phyloP scores from a whole-genome alignment of 2,113 vertebrate genomes.

The Chaenocephalus aceratus region DNA sequence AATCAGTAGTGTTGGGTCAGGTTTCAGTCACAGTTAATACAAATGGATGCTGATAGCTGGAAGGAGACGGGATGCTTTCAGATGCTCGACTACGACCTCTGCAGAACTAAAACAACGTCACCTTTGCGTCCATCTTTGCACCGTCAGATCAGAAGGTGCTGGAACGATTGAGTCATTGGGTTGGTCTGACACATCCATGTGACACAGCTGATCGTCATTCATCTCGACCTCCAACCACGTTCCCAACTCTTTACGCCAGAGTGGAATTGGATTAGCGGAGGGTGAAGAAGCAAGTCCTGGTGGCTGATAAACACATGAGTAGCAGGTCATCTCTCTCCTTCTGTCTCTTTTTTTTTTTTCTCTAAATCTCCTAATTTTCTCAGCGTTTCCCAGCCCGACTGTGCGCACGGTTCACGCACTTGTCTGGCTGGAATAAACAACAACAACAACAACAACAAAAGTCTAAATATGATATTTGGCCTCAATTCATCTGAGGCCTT shows the following conservation, averaged over 20 bases:
- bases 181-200: not conserved
- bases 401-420: conserved; percentile 21
- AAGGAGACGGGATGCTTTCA: not conserved
- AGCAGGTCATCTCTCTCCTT: conserved; percentile 8
- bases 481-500: too few species aligned
- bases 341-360: not conserved
- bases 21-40: not conserved
- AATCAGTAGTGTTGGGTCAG: not conserved
- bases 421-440: conserved; percentile 48
- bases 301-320: conserved; percentile 33
- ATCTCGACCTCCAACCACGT: not conserved
- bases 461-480: too few species aligned
- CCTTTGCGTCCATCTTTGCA: not conserved
- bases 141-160: not conserved
- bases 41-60: not conserved
- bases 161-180: too few species aligned
- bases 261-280: conserved; percentile 51
- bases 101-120: not conserved
- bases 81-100: not conserved
- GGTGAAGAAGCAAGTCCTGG: conserved; percentile 28
- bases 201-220: not conserved
- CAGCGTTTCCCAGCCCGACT: conserved; percentile 18
- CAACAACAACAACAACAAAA: too few species aligned
- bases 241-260: not conserved
- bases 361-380: not conserved